Evolutionary conservation across 2,888 invertebrate species (phyloP).

Genomic region (Oxyteleia sp.): DNA sequence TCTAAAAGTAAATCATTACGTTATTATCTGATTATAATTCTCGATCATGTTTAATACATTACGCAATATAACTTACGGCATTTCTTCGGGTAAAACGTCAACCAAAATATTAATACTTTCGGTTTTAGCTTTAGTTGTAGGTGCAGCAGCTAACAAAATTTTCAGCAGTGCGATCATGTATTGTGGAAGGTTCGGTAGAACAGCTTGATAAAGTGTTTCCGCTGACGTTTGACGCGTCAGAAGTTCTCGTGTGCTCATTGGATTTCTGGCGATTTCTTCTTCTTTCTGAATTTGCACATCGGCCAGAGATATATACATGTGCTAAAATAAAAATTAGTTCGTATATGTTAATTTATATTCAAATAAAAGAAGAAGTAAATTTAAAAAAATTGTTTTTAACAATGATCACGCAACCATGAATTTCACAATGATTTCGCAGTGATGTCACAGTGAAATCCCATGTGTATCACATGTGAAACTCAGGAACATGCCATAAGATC

Average conservation of each 20-base stretch:
- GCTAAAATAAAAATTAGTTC: conserved; percentile 89
- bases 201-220: conserved; percentile 97
- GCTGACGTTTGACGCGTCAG: conserved; percentile 94
- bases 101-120: conserved; percentile 99
- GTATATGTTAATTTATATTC: no score
- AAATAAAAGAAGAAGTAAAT: no score
- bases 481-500: no score
- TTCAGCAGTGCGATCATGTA: conserved; percentile 99
- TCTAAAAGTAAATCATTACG: conserved; percentile 84
- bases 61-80: conserved; percentile 91
- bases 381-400: no score
- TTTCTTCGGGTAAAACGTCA: conserved; percentile 98
- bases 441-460: no score
- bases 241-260: conserved; percentile 94
- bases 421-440: no score
- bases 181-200: conserved; percentile 98
- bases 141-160: conserved; percentile 98
- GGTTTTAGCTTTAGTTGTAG: conserved; percentile 99
- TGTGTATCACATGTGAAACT: no score
- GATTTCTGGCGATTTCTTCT: conserved; percentile 96
- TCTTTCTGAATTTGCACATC: conserved; percentile 97
- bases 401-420: no score
- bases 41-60: not conserved
- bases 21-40: not conserved
- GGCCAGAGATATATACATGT: conserved; percentile 97